phyloP scores from a whole-genome alignment of 1,140 invertebrate species.

The Lordiphosa collinella region DNA sequence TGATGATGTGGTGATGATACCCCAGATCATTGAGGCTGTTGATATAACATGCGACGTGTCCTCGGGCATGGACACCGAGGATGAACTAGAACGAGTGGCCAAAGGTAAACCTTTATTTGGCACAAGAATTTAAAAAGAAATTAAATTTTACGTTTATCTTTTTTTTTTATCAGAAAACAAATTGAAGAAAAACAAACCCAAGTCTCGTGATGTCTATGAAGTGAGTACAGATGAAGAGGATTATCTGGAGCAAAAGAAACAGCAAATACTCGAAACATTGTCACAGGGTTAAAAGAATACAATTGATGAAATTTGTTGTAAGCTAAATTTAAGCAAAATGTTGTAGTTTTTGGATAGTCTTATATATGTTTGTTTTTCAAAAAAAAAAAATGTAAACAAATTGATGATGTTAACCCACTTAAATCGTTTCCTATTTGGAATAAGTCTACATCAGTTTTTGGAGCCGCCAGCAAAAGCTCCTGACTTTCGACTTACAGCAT shows the following conservation, averaged over 20 bases:
- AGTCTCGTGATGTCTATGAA: slow-evolving; percentile 43
- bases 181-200: slow-evolving; percentile 5
- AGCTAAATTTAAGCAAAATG: no score
- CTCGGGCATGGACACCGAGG: slow-evolving; percentile 81
- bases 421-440: no score
- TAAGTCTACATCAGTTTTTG: no score
- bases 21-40: background rate
- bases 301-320: no score
- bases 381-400: no score
- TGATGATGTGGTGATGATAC: slow-evolving; percentile 4
- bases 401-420: no score
- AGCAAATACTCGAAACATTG: slow-evolving; percentile 2
- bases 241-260: slow-evolving; percentile 39
- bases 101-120: slow-evolving; percentile 28
- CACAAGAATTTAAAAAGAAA: background rate
- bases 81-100: slow-evolving; percentile 81
- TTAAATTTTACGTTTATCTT: background rate
- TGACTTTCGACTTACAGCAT: no score
- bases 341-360: no score
- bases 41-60: slow-evolving; percentile 4
- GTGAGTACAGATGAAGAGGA: slow-evolving; percentile 67
- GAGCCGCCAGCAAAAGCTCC: no score
- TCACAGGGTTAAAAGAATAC: no score
- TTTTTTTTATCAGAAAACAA: slow-evolving; percentile 27
- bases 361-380: no score